Evolutionary conservation across 1,140 invertebrate genomes (phyloP).

Genomic region (Lordiphosa mommai): DNA sequence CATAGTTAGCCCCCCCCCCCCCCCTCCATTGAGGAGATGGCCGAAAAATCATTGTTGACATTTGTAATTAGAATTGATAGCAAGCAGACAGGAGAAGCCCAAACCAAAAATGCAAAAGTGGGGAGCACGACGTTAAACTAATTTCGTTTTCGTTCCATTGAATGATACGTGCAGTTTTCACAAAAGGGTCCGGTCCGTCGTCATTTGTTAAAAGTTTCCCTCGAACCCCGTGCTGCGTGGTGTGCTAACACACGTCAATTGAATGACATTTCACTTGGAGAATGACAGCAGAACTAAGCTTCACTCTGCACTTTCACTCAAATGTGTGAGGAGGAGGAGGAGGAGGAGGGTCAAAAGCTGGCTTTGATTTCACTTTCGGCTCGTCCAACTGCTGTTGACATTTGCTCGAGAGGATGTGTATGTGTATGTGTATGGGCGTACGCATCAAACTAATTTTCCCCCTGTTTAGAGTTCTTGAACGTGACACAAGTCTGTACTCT

Average conservation of each 20-base stretch:
- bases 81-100: constrained; percentile 37
- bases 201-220: constrained; percentile 55
- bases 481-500: constrained; percentile 70
- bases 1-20: constrained; percentile 2
- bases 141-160: constrained; percentile 50
- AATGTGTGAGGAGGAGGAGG: too few relatives aligned
- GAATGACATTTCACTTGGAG: constrained; percentile 65
- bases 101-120: neutral
- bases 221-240: neutral
- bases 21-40: too few relatives aligned
- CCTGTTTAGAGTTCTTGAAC: constrained; percentile 73
- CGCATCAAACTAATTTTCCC: constrained; percentile 73
- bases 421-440: constrained; percentile 13
- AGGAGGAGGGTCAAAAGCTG: constrained; percentile 28
- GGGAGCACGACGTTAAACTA: constrained; percentile 56
- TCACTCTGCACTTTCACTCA: constrained; percentile 60
- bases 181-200: constrained; percentile 33
- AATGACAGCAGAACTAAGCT: constrained; percentile 63
- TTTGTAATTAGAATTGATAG: constrained; percentile 77
- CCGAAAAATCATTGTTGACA: constrained; percentile 75
- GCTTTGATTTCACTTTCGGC: constrained; percentile 68
- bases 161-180: constrained; percentile 35
- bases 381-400: constrained; percentile 57
- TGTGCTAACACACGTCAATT: constrained; percentile 47
- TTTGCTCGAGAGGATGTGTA: constrained; percentile 28